A percentile compares a stretch with the other conserved stretches of the same genome.
phyloP scores from a whole-genome alignment of 35 echinoderm and acorn worm species.

The Lytechinus pictus region DNA sequence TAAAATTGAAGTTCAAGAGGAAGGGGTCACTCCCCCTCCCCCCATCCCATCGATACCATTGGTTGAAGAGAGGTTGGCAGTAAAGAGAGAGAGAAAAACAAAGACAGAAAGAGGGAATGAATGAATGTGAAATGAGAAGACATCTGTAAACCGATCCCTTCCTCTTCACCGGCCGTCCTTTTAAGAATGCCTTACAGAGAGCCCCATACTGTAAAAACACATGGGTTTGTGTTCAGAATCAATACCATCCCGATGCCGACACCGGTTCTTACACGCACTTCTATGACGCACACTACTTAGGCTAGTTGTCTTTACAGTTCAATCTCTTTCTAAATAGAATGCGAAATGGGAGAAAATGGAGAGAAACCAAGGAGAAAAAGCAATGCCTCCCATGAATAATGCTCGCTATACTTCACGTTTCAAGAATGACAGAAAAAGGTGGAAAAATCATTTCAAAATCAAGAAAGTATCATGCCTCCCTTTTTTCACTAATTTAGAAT shows the following conservation, averaged over 20 bases:
- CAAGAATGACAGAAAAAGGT: not conserved
- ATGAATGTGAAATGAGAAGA: not conserved
- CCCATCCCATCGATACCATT: no score
- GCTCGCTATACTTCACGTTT: not conserved
- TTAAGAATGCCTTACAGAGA: not conserved
- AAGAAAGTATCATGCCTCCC: no score
- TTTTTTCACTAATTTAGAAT: no score
- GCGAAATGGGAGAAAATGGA: not conserved
- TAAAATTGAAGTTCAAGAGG: no score
- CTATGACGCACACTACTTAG: constrained; percentile 7
- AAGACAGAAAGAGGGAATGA: not conserved
- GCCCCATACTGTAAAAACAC: not conserved
- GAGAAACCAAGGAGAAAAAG: not conserved
- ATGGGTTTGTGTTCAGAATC: not conserved
- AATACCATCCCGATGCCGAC: not conserved
- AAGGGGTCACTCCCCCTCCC: no score
- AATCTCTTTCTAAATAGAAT: not conserved
- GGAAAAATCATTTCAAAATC: no score
- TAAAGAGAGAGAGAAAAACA: not conserved
- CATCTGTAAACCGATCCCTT: not conserved
- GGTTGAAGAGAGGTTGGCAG: no score
- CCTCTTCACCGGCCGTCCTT: not conserved
- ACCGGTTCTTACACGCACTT: not conserved
- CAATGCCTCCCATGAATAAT: not conserved
- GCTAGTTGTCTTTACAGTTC: not conserved